phyloP scores from a whole-genome alignment of 2,113 vertebrate genomes.

The Hippocampus barbouri region DNA sequence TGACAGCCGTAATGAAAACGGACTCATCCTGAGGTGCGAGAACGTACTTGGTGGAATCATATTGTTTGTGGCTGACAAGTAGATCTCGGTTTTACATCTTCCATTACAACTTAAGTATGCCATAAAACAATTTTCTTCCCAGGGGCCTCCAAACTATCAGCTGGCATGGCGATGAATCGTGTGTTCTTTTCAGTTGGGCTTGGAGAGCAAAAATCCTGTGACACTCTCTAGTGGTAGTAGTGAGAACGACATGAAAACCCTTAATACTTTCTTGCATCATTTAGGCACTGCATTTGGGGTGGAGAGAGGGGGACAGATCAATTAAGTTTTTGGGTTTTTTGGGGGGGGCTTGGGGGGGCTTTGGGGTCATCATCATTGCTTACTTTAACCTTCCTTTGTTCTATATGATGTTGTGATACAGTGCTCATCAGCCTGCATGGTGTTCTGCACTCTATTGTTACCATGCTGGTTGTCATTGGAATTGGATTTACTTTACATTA shows the following conservation, averaged over 20 bases:
- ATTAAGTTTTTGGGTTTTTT: too few species aligned
- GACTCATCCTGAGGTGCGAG: background rate
- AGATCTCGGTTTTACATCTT: background rate
- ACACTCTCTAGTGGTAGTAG: slow-evolving; percentile 60
- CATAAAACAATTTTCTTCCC: background rate
- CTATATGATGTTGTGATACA: too few species aligned
- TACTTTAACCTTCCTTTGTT: too few species aligned
- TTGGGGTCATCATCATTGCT: too few species aligned
- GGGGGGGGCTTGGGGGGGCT: too few species aligned
- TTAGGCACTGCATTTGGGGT: too few species aligned
- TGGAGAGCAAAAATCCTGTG: slow-evolving; percentile 13
- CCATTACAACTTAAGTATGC: background rate
- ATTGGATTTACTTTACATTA: too few species aligned
- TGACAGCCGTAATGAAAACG: slow-evolving; percentile 8
- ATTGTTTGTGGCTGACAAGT: background rate
- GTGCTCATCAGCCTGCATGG: too few species aligned
- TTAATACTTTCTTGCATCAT: background rate
- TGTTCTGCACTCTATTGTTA: too few species aligned
- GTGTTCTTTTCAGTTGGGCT: background rate
- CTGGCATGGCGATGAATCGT: background rate
- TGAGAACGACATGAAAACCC: background rate
- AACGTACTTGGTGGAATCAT: background rate
- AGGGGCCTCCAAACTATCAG: background rate
- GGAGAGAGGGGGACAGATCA: too few species aligned
- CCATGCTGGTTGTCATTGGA: too few species aligned